Base-by-base conservation (phyloP, 2,797 vertebrate species). In the Avahi laniger region DNA sequence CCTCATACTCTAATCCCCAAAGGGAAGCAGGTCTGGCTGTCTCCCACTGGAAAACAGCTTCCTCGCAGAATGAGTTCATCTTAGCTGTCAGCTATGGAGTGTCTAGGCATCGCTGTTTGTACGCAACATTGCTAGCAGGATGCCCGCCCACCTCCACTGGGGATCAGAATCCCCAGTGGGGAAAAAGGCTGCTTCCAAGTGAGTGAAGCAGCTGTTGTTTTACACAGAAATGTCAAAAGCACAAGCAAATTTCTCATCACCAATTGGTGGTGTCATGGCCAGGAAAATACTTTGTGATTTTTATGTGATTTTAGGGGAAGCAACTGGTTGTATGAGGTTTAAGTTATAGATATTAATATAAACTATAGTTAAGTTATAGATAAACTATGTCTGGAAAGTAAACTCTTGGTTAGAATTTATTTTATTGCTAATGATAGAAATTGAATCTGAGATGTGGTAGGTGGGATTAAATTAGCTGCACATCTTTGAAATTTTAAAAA, bases 141-240 rank as follows among this genome's bases (percentile, higher is more conserved):
- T 80, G 76, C 94, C 95, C 97, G 96, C 96, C 97, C 95, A 92
- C 97, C 89, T 98, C 98, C 96, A 76, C 81, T 88, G 97, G 97
- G 98, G 90, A 97, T 97, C 48, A 80, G 52, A 96, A 97, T 96
- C 91, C 98, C 97, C 96, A 76, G 0, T 80, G 80, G 80, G 81
- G 73, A 35, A 57, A 93, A 82, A 90, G 92, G 81, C 94, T 90
- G 95, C 95, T 97, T 97, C 84, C 87, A 94, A 96, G 46, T 96
- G 94, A 97, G 89, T 83, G 97, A 95, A 96, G 97, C 97, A 97
- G 98, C 98, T 98, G 98, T 96, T 95, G 88, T 95, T 96, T 89
- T 93, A 97, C 84, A 97, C 52, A 96, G 95, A 97, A 93, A 93
- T 97, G 97, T 98, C 98, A 98, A 96, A 94, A 96, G 81, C 94